Evolutionary conservation across 2,888 invertebrate species (phyloP).

Genomic region (Polydrusus cervinus): DNA sequence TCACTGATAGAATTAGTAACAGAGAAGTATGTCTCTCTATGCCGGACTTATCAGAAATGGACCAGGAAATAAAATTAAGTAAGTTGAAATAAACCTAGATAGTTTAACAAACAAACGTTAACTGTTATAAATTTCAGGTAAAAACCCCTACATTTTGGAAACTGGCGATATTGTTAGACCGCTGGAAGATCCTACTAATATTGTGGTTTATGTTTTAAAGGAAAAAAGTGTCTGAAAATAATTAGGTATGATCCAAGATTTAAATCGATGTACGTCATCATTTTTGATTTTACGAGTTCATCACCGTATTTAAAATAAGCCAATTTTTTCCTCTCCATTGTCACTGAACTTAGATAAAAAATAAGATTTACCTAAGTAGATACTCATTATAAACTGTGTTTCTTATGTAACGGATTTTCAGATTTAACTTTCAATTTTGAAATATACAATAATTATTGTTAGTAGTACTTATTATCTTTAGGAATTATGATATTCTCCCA

Average conservation of each 20-base stretch:
- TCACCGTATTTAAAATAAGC: too few relatives aligned
- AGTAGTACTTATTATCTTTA: too few relatives aligned
- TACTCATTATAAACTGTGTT: too few relatives aligned
- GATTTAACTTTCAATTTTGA: too few relatives aligned
- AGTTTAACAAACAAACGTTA: not conserved
- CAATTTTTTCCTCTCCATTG: too few relatives aligned
- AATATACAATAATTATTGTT: too few relatives aligned
- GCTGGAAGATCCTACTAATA: slow-evolving; percentile 62
- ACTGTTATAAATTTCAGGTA: slow-evolving; percentile 60
- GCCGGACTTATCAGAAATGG: slow-evolving; percentile 67
- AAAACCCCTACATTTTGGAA: slow-evolving; percentile 66
- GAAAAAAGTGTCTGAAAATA: slow-evolving; percentile 12
- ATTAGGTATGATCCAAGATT: slow-evolving; percentile 8
- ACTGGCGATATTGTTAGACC: slow-evolving; percentile 67
- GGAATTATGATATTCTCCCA: too few relatives aligned
- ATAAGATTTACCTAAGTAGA: too few relatives aligned
- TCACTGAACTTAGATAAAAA: too few relatives aligned
- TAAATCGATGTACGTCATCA: not conserved
- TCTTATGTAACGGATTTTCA: too few relatives aligned
- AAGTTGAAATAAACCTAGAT: slow-evolving; percentile 30
- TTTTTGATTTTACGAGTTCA: too few relatives aligned
- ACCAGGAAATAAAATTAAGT: slow-evolving; percentile 66
- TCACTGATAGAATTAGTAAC: slow-evolving; percentile 49
- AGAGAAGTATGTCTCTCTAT: slow-evolving; percentile 66
- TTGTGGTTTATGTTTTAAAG: slow-evolving; percentile 64